phyloP scores from a whole-genome alignment of 2,888 invertebrate species.

The Dexiosoma caninum region DNA sequence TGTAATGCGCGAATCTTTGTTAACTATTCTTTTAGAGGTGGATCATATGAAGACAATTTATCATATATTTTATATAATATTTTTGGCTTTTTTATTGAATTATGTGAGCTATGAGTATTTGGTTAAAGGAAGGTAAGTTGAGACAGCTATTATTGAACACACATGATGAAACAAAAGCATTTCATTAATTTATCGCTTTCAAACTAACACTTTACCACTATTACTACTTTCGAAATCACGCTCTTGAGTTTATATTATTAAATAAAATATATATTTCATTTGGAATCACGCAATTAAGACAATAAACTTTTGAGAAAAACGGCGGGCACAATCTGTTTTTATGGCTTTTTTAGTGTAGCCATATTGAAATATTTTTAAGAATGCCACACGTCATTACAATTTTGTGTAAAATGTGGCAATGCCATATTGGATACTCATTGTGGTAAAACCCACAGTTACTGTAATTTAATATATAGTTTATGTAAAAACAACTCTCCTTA shows the following conservation, averaged over 20 bases:
- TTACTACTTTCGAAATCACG: no score
- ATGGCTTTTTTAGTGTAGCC: not conserved
- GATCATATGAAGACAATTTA: slow-evolving; percentile 90
- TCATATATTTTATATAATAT: slow-evolving; percentile 88
- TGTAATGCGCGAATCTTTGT: slow-evolving; percentile 85
- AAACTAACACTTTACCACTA: no score
- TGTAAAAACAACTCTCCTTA: no score
- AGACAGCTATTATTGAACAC: not conserved
- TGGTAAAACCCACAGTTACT: no score
- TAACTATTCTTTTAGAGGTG: slow-evolving; percentile 87
- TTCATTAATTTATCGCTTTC: not conserved
- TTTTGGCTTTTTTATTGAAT: slow-evolving; percentile 86
- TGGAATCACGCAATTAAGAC: no score
- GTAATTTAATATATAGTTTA: no score
- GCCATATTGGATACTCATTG: not conserved
- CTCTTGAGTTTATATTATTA: no score
- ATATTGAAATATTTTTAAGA: not conserved
- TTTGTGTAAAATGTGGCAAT: not conserved
- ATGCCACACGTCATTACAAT: not conserved
- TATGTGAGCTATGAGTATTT: slow-evolving; percentile 84
- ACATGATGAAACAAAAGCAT: no score
- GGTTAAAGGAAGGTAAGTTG: slow-evolving; percentile 83
- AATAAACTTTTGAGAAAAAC: no score
- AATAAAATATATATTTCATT: no score
- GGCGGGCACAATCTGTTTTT: not conserved